Conservation (phyloP, 2,113 vertebrate genomes). For the Dinomys branickii region DNA sequence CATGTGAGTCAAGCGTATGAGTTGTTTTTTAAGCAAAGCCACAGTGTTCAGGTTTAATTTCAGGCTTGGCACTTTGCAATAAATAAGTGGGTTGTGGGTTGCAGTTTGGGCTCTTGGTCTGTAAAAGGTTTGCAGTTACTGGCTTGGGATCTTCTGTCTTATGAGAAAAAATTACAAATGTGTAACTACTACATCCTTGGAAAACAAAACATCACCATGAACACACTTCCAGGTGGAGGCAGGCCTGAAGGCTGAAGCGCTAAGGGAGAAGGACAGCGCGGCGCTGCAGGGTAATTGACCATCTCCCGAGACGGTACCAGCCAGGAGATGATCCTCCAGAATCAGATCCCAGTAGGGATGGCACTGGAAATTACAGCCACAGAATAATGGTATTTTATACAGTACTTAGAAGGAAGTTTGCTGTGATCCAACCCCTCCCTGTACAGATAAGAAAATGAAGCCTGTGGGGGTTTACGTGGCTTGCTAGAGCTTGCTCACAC, state of each 20-base stretch:
- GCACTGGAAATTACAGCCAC: neutral
- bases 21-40: neutral
- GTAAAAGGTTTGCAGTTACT: too few relatives aligned
- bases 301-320: neutral
- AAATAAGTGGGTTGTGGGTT: neutral
- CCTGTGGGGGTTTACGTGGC: neutral
- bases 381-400: neutral
- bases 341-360: rapidly evolving
- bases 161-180: neutral
- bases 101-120: neutral
- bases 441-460: neutral
- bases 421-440: neutral
- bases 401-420: neutral
- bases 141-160: neutral
- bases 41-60: neutral
- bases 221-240: neutral
- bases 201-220: neutral
- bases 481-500: neutral
- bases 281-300: rapidly evolving
- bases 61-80: neutral
- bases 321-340: rapidly evolving
- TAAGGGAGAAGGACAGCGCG: neutral
- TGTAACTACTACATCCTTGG: neutral
- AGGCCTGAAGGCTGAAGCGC: neutral
- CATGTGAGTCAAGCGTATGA: neutral